phyloP scores from a whole-genome alignment of 2,113 vertebrate species.

The Riparia riparia region DNA sequence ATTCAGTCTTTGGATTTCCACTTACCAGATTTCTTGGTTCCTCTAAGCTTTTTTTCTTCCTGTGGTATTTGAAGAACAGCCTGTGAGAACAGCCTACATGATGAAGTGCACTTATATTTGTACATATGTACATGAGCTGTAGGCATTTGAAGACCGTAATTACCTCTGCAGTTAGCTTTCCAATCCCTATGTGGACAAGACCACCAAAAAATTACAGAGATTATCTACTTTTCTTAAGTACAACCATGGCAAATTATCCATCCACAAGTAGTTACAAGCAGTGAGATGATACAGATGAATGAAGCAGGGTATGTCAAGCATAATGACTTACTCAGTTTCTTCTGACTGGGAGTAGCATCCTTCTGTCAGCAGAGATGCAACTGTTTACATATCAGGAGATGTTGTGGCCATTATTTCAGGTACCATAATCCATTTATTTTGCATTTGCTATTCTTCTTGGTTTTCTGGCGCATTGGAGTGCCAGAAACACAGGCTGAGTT shows the following conservation, averaged over 20 bases:
- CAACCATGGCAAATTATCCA: neutral
- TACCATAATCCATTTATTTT: neutral
- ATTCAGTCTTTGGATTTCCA: neutral
- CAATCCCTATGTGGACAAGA: neutral
- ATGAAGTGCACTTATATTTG: fast-evolving
- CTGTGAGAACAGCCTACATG: neutral
- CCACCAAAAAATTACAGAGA: neutral
- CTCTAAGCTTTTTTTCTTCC: neutral
- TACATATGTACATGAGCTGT: fast-evolving
- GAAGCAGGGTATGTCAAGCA: neutral
- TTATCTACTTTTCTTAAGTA: neutral
- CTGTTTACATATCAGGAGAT: neutral
- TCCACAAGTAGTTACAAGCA: neutral
- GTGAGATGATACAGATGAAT: neutral
- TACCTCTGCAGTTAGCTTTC: neutral
- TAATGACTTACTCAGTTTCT: neutral
- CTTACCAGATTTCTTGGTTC: neutral
- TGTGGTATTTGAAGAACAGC: neutral
- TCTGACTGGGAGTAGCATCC: neutral
- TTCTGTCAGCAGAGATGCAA: neutral
- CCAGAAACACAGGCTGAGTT: neutral
- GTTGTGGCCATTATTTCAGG: neutral
- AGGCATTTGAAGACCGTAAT: neutral
- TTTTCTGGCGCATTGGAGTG: neutral
- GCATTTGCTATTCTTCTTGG: neutral